Evolutionary conservation across 2,113 vertebrate genomes (phyloP), one percentile per base, ranked within the genome.

Genomic region (Piaya cayana): DNA sequence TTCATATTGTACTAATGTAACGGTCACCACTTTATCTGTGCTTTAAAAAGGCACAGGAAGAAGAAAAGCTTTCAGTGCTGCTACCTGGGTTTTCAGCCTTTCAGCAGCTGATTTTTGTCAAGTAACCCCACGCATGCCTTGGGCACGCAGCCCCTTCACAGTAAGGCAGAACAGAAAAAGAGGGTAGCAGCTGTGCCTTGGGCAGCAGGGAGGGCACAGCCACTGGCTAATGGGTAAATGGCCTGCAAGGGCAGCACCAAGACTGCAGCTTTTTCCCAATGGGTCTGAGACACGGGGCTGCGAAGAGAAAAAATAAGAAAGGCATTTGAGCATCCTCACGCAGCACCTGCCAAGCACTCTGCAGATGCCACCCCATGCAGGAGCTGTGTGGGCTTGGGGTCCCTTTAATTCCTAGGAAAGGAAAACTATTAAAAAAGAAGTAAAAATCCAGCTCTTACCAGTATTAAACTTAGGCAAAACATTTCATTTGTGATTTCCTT

Each of bases 11-110:
- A 96, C 72, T 87, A 76, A 91, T 18, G 2, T 45, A 23, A 86
- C 5, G 77, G 85, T 92, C 93, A 71, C 86, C 62, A 32, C 78
- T 83, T 93, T 39, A 62, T 82, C 94, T 81, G 90, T 95, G 93
- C 96, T 94, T 82, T 0, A n/a, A 58, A 80, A 93, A 93, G 94
- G 92, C 86, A 93, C 82, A 84, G 86, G 88, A 32, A 78, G 81
- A 84, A 76, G 88, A 59, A 90, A 92, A 93, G 88, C 87, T 89
- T 96, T 95, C 94, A 97, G 95, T 97, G 95, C 88, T 91, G 96
- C 95, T 94, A 95, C 86, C 88, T 93, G 86, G 83, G 55, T 81
- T 90, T 83, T 86, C 92, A 93, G 89, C 88, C 45, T 96, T 81
- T 87, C 25, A 29, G 81, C 88, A 93, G 95, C 94, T 95, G 80